Evolutionary conservation across 2,888 invertebrate species (phyloP).

Genomic region (Pterostichus madidus): DNA sequence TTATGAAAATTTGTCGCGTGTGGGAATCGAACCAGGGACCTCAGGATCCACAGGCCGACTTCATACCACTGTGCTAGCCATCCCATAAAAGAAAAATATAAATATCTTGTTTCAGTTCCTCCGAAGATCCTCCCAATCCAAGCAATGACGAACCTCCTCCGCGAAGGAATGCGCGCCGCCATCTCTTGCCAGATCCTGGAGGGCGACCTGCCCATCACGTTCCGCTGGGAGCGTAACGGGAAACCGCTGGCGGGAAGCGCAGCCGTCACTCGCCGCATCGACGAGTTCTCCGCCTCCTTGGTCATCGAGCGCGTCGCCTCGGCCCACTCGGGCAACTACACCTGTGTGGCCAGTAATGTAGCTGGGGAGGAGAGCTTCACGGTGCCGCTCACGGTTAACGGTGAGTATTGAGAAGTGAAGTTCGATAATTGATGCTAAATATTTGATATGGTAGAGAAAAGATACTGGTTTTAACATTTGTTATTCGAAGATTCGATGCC

Average conservation of each 20-base stretch:
- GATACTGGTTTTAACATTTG: too few species aligned
- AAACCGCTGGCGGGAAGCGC: constrained; percentile 83
- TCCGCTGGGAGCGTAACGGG: constrained; percentile 94
- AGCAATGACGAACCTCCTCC: constrained; percentile 88
- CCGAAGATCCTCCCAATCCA: constrained; percentile 92
- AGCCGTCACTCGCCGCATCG: constrained; percentile 82
- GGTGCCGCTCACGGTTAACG: constrained; percentile 90
- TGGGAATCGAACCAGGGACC: too few species aligned
- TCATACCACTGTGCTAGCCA: too few species aligned
- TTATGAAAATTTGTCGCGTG: too few species aligned
- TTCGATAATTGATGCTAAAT: too few species aligned
- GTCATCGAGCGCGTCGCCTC: constrained; percentile 92
- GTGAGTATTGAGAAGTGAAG: constrained; percentile 76
- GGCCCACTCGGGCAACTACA: constrained; percentile 93
- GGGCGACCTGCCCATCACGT: constrained; percentile 94
- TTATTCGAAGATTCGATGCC: too few species aligned
- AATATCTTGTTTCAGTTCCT: constrained; percentile 81
- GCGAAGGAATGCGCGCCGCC: constrained; percentile 92
- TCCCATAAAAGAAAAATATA: too few species aligned
- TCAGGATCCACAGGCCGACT: too few species aligned
- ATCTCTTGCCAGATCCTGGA: constrained; percentile 95
- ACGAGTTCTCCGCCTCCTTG: constrained; percentile 91
- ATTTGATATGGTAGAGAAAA: too few species aligned
- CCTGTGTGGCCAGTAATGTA: constrained; percentile 93
- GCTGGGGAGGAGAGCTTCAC: constrained; percentile 89